Base-by-base conservation (phyloP, 2,113 vertebrate species). In the Nyctereutes procyonoides region DNA sequence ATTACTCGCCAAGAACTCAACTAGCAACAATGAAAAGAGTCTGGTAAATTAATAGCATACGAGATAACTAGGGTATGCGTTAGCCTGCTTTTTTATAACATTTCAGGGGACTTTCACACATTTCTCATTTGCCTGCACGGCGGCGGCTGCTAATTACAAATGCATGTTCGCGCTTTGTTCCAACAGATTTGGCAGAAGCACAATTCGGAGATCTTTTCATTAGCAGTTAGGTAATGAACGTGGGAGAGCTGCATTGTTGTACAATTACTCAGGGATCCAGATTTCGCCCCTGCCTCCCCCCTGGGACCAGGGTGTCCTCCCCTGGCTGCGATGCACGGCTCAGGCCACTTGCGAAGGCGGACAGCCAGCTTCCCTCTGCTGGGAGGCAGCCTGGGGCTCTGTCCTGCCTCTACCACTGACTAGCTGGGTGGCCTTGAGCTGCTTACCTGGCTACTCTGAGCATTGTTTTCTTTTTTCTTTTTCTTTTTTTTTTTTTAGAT, bases 141-240 rank as follows among this genome's bases (percentile, higher is more conserved):
- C 0, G 6, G 69, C 5, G 2, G 65, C 82, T 74, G 96, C 58
- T 94, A 81, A 91, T 96, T 88, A 85, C 96, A 89, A 83, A 48
- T 30, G 93, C 83, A 5, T 48, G 69, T 93, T 96, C 53, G 0
- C 95, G 56, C 83, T 79, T 93, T 0, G 1, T 51, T 82, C 43
- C 56, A 56, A 53, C 80, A 92, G 89, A 17, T 80, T 74, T 76
- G 97, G 95, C 96, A 93, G 86, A 62, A 48, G 2, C 16, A 51
- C 71, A 16, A 8, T 77, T n/a, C 32, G 12, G 88, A 92, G 88
- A 60, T 12, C 24, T 58, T 81, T 77, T 94, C 91, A 85, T 94
- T 95, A 97, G 95, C 86, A 63, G 82, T 35, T 24, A 60, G 93
- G 19, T 81, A 90, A 73, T 38, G 83, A 80, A 10, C 0, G 38